Percentiles rank a stretch among this genome's conserved stretches.
Evolutionary conservation across 1,140 invertebrate species (phyloP).

Genomic region (Lepidurus arcticus): DNA sequence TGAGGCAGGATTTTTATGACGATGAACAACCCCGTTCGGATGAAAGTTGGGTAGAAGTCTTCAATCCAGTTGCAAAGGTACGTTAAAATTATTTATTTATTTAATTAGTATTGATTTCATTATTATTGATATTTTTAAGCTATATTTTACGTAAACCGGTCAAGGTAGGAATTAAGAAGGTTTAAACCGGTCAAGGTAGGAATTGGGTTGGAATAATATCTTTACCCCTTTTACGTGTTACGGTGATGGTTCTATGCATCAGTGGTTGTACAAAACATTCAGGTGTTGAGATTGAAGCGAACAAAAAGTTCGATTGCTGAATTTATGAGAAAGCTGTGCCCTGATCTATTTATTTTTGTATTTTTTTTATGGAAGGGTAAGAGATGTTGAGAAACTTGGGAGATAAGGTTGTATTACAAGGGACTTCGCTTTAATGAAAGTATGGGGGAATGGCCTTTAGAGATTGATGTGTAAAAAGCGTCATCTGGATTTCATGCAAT

Average conservation of each 20-base stretch:
- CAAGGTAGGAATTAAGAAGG: neutral
- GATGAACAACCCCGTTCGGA: slow-evolving; percentile 6
- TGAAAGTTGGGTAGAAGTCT: slow-evolving; percentile 1
- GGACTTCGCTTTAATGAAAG: neutral
- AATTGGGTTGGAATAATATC: neutral
- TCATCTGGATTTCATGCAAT: neutral
- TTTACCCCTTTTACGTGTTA: neutral
- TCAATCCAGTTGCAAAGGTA: neutral
- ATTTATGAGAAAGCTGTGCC: neutral
- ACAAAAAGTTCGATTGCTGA: too few species aligned
- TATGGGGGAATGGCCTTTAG: neutral
- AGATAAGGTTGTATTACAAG: neutral
- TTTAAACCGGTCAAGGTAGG: neutral
- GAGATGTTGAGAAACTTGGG: too few species aligned
- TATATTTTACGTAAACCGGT: too few species aligned
- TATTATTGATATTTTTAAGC: neutral
- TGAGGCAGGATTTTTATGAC: neutral
- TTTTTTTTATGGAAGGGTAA: too few species aligned
- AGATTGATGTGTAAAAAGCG: neutral
- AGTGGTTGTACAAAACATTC: neutral
- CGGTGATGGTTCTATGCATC: neutral
- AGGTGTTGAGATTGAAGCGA: neutral
- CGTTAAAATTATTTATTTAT: neutral
- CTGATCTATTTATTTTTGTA: neutral
- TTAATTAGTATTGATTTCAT: neutral